A percentile compares a stretch with the other conserved stretches of the same genome.
These are phyloP conservation scores for Agrochola macilenta DNA, from an alignment of 2,888 invertebrate genomes.

Conservation along the genomic window DNA sequence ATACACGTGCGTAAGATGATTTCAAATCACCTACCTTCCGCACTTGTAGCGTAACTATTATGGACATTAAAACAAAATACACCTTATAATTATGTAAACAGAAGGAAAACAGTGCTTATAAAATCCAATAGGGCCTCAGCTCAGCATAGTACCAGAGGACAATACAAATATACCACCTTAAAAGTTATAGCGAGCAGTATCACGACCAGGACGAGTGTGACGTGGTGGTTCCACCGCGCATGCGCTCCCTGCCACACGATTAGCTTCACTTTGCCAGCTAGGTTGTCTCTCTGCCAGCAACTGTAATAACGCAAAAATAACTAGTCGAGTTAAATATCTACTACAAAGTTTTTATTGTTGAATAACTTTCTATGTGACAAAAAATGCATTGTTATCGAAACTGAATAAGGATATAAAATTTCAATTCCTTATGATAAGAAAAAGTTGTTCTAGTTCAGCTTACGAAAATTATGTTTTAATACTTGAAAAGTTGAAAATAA, in stretches of 20 bases:
- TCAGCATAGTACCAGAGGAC: background rate
- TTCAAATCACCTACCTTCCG: too few relatives aligned
- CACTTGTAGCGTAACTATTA: background rate
- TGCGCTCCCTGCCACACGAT: constrained; percentile 87
- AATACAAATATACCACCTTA: constrained; percentile 70
- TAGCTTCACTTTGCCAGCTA: constrained; percentile 91
- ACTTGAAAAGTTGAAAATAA: too few relatives aligned
- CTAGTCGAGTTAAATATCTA: background rate
- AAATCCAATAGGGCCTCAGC: background rate
- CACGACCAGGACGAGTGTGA: constrained; percentile 81
- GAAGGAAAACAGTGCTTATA: background rate
- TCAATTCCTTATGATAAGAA: too few relatives aligned
- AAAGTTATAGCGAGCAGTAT: constrained; percentile 75
- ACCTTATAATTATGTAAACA: background rate
- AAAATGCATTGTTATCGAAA: too few relatives aligned
- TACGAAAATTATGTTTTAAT: too few relatives aligned
- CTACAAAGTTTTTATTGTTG: background rate
- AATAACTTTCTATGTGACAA: background rate
- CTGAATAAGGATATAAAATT: too few relatives aligned
- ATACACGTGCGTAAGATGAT: too few relatives aligned
- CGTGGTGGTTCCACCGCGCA: constrained; percentile 84
- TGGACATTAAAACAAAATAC: background rate
- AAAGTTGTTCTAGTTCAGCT: too few relatives aligned
- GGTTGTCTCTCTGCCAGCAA: constrained; percentile 92
- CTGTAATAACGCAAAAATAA: constrained; percentile 75